A percentile compares a stretch with the other conserved stretches of the same genome.
phyloP scores from a whole-genome alignment of 2,888 invertebrate species.

The Nomada fucata region DNA sequence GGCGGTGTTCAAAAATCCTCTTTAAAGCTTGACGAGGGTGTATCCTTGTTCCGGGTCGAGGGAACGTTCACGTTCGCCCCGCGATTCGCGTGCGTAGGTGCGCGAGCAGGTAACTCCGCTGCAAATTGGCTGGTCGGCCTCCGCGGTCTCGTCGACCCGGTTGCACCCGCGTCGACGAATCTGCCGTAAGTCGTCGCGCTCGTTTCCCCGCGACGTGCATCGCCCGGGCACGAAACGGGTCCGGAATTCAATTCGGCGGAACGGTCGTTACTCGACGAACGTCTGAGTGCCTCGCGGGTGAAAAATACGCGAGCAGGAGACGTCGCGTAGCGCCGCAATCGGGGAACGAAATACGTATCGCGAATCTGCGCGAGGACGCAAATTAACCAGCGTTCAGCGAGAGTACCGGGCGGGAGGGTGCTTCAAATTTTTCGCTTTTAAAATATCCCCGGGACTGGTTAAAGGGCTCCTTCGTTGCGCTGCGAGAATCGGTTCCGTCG shows the following conservation, averaged over 20 bases:
- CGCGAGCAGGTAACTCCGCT: constrained; percentile 61
- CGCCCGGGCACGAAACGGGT: constrained; percentile 64
- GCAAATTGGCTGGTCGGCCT: constrained; percentile 62
- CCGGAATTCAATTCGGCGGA: constrained; percentile 66
- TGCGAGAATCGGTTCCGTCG: too few species aligned
- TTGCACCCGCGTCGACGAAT: constrained; percentile 29
- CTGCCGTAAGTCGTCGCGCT: constrained; percentile 61
- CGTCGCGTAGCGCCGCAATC: neutral
- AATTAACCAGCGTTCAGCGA: too few species aligned
- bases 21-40: constrained; percentile 52
- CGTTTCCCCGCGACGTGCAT: constrained; percentile 30
- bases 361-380: too few species aligned
- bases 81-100: constrained; percentile 55
- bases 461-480: too few species aligned
- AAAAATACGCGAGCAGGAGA: constrained; percentile 21
- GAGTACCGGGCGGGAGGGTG: too few species aligned
- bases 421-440: too few species aligned
- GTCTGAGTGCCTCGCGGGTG: constrained; percentile 37
- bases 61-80: constrained; percentile 29
- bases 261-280: constrained; percentile 60
- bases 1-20: constrained; percentile 31
- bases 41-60: constrained; percentile 43
- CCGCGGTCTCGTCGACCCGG: constrained; percentile 9
- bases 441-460: too few species aligned
- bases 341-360: neutral